phyloP scores from a whole-genome alignment of 2,797 vertebrate species.

The Bovichtus variegatus region DNA sequence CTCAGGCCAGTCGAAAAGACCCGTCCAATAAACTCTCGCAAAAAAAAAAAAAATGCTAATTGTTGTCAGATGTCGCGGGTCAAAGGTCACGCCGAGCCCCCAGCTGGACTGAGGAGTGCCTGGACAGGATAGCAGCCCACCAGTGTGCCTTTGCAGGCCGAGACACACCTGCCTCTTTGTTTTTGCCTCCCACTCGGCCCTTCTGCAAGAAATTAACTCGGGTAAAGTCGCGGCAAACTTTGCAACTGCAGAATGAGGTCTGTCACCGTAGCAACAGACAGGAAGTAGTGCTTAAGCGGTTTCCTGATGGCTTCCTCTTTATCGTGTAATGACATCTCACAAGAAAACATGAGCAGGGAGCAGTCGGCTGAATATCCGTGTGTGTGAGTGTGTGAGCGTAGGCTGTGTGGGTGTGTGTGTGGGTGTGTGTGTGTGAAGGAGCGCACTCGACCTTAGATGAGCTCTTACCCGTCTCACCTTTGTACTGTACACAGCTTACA shows the following conservation, averaged over 20 bases:
- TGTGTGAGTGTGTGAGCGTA: slow-evolving; percentile 16
- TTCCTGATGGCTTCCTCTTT: slow-evolving; percentile 89
- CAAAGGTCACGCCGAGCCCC: slow-evolving; percentile 53
- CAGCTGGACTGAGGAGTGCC: slow-evolving; percentile 62
- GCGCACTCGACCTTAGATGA: background rate
- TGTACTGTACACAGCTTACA: slow-evolving; percentile 50
- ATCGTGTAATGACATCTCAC: slow-evolving; percentile 87
- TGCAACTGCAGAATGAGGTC: slow-evolving; percentile 78
- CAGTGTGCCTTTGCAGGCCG: background rate
- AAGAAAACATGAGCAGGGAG: slow-evolving; percentile 74
- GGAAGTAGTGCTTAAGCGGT: slow-evolving; percentile 88
- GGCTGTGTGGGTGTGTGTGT: slow-evolving; percentile 12
- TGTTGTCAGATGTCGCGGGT: slow-evolving; percentile 76
- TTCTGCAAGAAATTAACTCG: slow-evolving; percentile 62
- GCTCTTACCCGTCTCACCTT: slow-evolving; percentile 34
- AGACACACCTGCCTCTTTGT: slow-evolving; percentile 73
- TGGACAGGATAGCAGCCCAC: slow-evolving; percentile 53
- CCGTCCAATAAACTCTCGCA: slow-evolving; percentile 40
- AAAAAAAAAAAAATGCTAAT: slow-evolving; percentile 63
- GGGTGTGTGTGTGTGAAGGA: slow-evolving; percentile 3
- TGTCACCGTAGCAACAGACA: slow-evolving; percentile 85
- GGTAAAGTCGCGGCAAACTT: slow-evolving; percentile 55
- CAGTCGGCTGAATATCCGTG: slow-evolving; percentile 32
- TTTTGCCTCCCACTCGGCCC: slow-evolving; percentile 39
- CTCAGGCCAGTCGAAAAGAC: slow-evolving; percentile 49